phyloP scores from a whole-genome alignment of 2,888 invertebrate species.

The Amblyjoppa fuscipennis region DNA sequence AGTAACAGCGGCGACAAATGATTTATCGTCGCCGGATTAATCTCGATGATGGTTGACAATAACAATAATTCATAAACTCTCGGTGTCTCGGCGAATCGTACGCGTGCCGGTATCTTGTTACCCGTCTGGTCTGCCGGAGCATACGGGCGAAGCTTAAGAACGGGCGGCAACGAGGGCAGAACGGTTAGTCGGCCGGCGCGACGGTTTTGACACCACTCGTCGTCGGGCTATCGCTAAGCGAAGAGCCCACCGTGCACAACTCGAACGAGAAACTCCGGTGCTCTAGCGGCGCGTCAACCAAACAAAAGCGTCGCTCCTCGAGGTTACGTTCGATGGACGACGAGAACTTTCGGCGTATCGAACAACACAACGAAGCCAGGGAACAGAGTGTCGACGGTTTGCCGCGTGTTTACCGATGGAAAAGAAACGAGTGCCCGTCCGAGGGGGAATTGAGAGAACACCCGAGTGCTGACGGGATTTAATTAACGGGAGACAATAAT shows the following conservation, averaged over 20 bases:
- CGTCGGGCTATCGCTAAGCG: background rate
- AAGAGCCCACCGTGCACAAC: background rate
- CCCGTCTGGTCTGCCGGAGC: background rate
- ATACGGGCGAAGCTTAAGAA: background rate
- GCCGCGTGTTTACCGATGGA: background rate
- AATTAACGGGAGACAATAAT: background rate
- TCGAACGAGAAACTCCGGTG: background rate
- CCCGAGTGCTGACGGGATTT: background rate
- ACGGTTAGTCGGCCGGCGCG: constrained; percentile 14
- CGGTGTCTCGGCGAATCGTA: background rate
- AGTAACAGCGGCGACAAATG: background rate
- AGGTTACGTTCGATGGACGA: background rate
- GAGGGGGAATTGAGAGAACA: background rate
- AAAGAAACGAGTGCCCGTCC: background rate
- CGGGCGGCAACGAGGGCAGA: constrained; percentile 5
- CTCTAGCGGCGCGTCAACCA: background rate
- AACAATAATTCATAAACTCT: constrained; percentile 30
- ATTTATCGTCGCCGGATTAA: constrained; percentile 22
- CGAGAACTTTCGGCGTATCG: background rate
- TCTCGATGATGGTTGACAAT: constrained; percentile 15
- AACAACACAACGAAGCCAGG: background rate
- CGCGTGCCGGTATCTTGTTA: background rate
- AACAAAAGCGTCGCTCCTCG: background rate
- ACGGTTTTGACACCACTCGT: constrained; percentile 8
- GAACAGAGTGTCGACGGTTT: background rate